These are phyloP conservation scores for Periparus ater DNA, from an alignment of 2,797 vertebrate genomes.

Conservation along the genomic window DNA sequence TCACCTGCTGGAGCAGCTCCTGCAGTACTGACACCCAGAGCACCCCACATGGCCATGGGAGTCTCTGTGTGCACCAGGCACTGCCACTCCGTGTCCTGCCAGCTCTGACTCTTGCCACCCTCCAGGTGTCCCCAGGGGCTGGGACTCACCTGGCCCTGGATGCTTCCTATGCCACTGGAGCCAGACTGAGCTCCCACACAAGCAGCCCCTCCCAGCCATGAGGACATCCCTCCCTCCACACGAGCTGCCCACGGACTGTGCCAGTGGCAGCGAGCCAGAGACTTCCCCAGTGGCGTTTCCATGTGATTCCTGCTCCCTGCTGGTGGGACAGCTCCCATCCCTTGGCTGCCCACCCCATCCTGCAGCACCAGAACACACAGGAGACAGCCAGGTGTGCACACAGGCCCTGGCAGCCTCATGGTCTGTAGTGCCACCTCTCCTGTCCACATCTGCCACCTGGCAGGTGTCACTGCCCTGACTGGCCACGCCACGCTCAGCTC, in stretches of 20 bases:
- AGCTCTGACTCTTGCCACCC: not conserved
- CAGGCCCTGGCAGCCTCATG: rapidly evolving
- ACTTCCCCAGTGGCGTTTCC: rapidly evolving
- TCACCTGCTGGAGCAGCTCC: not conserved
- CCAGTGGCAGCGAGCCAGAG: not conserved
- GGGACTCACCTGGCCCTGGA: not conserved
- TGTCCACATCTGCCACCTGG: not conserved
- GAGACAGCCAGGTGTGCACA: not conserved
- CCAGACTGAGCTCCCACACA: not conserved
- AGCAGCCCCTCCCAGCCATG: not conserved
- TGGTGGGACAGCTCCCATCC: rapidly evolving
- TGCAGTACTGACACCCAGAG: not conserved
- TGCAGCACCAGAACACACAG: not conserved
- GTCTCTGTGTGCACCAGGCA: rapidly evolving
- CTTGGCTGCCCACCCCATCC: not conserved
- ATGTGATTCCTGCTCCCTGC: not conserved
- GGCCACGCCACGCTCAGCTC: not conserved
- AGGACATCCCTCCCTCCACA: not conserved
- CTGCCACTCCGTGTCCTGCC: rapidly evolving
- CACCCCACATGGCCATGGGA: rapidly evolving
- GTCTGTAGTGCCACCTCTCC: not conserved
- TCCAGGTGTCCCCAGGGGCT: not conserved
- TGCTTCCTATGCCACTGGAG: not conserved
- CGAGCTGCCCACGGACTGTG: rapidly evolving
- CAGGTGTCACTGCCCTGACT: not conserved